phyloP scores from a whole-genome alignment of 92 coral and sea anemone genomes.

The Parazoanthus darwini region DNA sequence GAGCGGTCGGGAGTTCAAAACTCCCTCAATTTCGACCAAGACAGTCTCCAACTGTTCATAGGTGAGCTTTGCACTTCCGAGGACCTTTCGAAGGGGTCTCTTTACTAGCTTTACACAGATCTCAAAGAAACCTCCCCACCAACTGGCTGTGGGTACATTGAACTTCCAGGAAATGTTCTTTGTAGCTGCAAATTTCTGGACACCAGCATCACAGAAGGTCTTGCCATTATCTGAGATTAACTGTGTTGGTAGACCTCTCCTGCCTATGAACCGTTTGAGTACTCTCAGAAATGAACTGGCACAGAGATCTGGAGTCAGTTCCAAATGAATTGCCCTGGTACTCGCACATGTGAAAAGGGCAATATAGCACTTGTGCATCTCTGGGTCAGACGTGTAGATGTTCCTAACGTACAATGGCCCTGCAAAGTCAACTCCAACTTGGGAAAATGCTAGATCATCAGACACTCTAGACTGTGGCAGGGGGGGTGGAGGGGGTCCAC shows the following conservation, averaged over 20 bases:
- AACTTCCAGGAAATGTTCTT: slow-evolving; percentile 43
- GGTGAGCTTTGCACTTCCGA: slow-evolving; percentile 39
- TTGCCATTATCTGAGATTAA: background rate
- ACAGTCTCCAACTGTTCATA: slow-evolving; percentile 31
- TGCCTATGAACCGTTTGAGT: slow-evolving; percentile 46
- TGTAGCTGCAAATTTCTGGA: slow-evolving; percentile 34
- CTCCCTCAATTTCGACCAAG: slow-evolving; percentile 20
- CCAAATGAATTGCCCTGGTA: slow-evolving; percentile 48
- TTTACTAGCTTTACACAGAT: slow-evolving; percentile 49
- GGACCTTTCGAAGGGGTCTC: slow-evolving; percentile 40
- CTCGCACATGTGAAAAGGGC: slow-evolving; percentile 32
- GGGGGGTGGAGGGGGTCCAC: slow-evolving; percentile 39
- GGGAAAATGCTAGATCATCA: slow-evolving; percentile 10
- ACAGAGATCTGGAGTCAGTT: slow-evolving; percentile 49
- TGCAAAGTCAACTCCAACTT: slow-evolving; percentile 32
- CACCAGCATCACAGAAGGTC: slow-evolving; percentile 41
- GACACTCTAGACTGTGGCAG: slow-evolving; percentile 25
- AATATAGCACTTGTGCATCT: slow-evolving; percentile 25
- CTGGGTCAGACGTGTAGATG: slow-evolving; percentile 15
- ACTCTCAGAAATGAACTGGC: slow-evolving; percentile 42
- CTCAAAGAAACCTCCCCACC: slow-evolving; percentile 58
- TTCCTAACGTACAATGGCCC: slow-evolving; percentile 12
- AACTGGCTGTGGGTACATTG: slow-evolving; percentile 49
- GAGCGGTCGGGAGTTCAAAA: slow-evolving; percentile 38
- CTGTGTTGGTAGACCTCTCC: slow-evolving; percentile 46